Conservation (phyloP, 2,113 vertebrate genomes). For the Apteryx mantelli region DNA sequence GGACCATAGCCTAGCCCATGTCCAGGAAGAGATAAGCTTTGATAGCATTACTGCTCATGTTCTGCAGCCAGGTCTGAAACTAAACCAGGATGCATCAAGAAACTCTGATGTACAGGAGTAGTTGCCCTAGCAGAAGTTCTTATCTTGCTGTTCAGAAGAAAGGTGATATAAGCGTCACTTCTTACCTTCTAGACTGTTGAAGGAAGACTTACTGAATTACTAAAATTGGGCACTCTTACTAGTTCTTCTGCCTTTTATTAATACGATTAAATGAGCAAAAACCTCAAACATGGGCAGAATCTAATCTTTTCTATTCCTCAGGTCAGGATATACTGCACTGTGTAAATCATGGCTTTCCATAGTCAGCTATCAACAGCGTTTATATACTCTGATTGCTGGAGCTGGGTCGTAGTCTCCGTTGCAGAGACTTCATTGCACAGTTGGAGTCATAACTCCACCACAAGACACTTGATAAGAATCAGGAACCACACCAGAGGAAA, state of each 20-base stretch:
- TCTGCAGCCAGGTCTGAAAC: background rate
- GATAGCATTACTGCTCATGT: slow-evolving; percentile 26
- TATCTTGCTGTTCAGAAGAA: background rate
- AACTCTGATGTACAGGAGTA: background rate
- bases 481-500: background rate
- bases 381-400: background rate
- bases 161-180: background rate
- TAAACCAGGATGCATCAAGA: background rate
- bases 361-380: background rate
- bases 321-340: background rate
- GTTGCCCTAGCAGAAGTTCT: background rate
- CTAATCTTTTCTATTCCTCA: background rate
- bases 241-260: background rate
- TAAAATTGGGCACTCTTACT: background rate
- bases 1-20: slow-evolving; percentile 7
- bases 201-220: background rate
- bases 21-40: slow-evolving; percentile 19
- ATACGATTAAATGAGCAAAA: background rate
- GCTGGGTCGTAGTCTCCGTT: accelerated
- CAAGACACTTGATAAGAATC: accelerated
- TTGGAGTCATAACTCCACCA: background rate
- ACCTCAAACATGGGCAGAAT: background rate
- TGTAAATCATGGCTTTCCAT: background rate
- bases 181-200: background rate
- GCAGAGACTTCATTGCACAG: background rate